Percentiles rank a stretch among this genome's conserved stretches.
Evolutionary conservation across 2,888 invertebrate genomes (phyloP).

Genomic region (Nephrotoma flavescens): DNA sequence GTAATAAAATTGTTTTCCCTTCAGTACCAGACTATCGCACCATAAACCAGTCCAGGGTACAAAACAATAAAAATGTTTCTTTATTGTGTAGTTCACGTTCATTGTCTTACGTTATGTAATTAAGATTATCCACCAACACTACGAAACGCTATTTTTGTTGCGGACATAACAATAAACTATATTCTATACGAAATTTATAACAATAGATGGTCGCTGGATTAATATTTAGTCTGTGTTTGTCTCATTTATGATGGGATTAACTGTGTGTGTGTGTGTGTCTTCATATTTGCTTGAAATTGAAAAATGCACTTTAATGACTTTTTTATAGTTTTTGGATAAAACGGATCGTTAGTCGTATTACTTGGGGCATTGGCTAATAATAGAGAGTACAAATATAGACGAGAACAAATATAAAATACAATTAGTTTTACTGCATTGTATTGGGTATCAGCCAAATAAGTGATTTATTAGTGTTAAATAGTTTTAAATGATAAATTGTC

Average conservation of each 20-base stretch:
- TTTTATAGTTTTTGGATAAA: neutral
- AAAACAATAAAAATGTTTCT: neutral
- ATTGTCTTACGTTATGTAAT: neutral
- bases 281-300: neutral
- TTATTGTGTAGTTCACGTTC: neutral
- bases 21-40: neutral
- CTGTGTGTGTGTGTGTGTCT: neutral
- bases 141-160: neutral
- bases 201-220: neutral
- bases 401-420: neutral
- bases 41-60: neutral
- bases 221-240: neutral
- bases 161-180: neutral
- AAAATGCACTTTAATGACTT: neutral
- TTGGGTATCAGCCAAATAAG: neutral
- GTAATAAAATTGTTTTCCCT: neutral
- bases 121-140: neutral
- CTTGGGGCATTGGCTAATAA: neutral
- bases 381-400: neutral
- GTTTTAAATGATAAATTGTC: neutral
- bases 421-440: neutral
- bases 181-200: neutral
- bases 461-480: neutral
- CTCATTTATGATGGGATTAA: neutral
- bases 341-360: neutral